Conservation (phyloP, 2,113 vertebrate genomes). For the Anas platyrhynchos region DNA sequence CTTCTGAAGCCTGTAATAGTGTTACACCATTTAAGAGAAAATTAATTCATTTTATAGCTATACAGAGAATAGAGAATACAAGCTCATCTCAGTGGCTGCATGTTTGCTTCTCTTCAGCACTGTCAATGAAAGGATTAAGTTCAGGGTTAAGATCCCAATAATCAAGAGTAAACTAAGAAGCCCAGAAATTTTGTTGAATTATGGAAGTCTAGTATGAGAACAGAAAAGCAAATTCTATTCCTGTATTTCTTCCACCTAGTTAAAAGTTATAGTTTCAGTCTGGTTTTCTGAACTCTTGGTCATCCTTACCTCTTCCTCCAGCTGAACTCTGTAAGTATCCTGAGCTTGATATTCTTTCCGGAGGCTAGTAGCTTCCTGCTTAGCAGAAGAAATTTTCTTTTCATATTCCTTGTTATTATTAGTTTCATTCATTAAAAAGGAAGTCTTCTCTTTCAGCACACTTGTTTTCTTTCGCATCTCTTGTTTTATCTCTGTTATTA, state of each 20-base stretch:
- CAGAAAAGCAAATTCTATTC: background rate
- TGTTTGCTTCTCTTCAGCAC: background rate
- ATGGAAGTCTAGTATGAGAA: background rate
- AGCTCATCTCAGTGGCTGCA: background rate
- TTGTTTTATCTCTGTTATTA: slow-evolving; percentile 83
- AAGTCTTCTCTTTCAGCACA: slow-evolving; percentile 81
- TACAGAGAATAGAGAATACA: background rate
- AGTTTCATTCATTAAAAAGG: slow-evolving; percentile 84
- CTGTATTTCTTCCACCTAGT: background rate
- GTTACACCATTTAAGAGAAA: background rate
- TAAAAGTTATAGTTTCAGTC: background rate
- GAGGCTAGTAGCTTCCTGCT: slow-evolving; percentile 79
- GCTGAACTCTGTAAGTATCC: slow-evolving; percentile 73
- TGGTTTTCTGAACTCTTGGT: background rate
- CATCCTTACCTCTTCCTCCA: slow-evolving; percentile 85
- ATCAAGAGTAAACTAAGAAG: background rate
- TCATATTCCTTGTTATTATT: slow-evolving; percentile 90
- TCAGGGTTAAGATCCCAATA: background rate
- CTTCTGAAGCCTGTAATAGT: background rate
- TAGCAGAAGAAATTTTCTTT: slow-evolving; percentile 78
- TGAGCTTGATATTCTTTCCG: slow-evolving; percentile 78
- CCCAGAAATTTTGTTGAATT: background rate
- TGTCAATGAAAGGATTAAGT: background rate
- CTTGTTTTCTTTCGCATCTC: slow-evolving; percentile 80
- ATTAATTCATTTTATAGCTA: background rate